A percentile compares a stretch with the other conserved stretches of the same genome.
These are phyloP conservation scores for Bruchidius siliquastri DNA, from an alignment of 2,888 invertebrate species.

Conservation along the genomic window DNA sequence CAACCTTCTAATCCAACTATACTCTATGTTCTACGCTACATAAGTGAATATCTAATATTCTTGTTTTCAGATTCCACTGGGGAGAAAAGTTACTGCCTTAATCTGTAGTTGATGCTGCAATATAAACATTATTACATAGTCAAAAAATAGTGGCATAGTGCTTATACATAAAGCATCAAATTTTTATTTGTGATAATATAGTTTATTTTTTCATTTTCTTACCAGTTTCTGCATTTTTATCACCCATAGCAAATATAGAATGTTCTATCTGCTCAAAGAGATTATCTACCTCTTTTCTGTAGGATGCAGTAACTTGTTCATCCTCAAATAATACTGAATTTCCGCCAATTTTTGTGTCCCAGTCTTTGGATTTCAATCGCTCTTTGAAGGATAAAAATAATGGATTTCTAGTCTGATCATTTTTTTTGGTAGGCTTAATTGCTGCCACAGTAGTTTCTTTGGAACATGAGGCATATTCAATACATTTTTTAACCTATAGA, in stretches of 20 bases:
- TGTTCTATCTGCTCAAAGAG: constrained; percentile 52
- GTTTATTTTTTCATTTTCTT: not conserved
- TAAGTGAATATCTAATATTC: too few relatives aligned
- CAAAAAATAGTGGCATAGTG: too few relatives aligned
- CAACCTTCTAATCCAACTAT: too few relatives aligned
- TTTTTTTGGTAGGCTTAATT: not conserved
- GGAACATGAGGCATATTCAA: constrained; percentile 16
- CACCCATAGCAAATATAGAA: constrained; percentile 49
- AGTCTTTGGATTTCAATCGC: constrained; percentile 13
- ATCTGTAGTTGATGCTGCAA: too few relatives aligned
- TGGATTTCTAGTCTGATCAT: not conserved
- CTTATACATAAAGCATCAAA: too few relatives aligned
- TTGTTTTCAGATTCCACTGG: too few relatives aligned
- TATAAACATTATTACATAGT: too few relatives aligned
- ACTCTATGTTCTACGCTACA: too few relatives aligned
- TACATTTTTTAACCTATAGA: constrained; percentile 1
- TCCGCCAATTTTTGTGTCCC: constrained; percentile 18
- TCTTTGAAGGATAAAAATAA: constrained; percentile 16
- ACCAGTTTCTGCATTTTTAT: constrained; percentile 13
- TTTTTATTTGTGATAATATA: too few relatives aligned
- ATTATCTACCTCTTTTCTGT: constrained; percentile 44
- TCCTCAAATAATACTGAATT: constrained; percentile 25
- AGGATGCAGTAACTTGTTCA: constrained; percentile 23
- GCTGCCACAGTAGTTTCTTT: not conserved
- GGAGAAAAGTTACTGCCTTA: too few relatives aligned